Percentiles rank a stretch among this genome's conserved stretches.
Conservation (phyloP, 1,140 invertebrate genomes). For the Drosophila guanche region DNA sequence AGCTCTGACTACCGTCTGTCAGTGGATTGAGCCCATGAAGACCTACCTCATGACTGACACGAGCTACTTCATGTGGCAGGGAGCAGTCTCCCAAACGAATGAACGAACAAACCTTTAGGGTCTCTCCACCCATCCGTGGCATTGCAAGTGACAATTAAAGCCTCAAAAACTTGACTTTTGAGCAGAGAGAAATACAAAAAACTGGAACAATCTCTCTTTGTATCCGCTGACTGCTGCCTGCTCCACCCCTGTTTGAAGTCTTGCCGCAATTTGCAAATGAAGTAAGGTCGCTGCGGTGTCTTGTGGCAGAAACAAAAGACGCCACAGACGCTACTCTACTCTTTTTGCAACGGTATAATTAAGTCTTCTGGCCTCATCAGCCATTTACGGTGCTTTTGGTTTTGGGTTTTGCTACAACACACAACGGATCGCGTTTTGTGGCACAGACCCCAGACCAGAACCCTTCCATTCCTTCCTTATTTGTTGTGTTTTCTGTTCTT, state of each 20-base stretch:
- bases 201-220: conserved; percentile 62
- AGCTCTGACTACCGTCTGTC: conserved; percentile 13
- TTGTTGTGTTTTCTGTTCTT: conserved; percentile 60
- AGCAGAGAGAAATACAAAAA: conserved; percentile 5
- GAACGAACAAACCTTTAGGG: conserved; percentile 9
- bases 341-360: conserved; percentile 71
- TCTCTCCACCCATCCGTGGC: conserved; percentile 6
- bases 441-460: conserved; percentile 41
- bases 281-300: conserved; percentile 40
- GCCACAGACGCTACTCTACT: conserved; percentile 46
- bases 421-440: conserved; percentile 62
- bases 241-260: conserved; percentile 46
- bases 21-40: conserved; percentile 15
- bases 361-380: conserved; percentile 68
- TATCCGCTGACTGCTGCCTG: neutral
- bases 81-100: neutral
- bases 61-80: conserved; percentile 22
- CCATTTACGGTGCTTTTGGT: conserved; percentile 58
- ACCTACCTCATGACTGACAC: conserved; percentile 34
- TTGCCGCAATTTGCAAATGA: conserved; percentile 77
- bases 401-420: conserved; percentile 35
- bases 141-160: conserved; percentile 54
- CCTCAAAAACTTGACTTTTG: conserved; percentile 55
- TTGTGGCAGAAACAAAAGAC: conserved; percentile 15
- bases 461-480: neutral